phyloP scores from a whole-genome alignment of 2,888 invertebrate genomes.

The Epirrhoe alternata region DNA sequence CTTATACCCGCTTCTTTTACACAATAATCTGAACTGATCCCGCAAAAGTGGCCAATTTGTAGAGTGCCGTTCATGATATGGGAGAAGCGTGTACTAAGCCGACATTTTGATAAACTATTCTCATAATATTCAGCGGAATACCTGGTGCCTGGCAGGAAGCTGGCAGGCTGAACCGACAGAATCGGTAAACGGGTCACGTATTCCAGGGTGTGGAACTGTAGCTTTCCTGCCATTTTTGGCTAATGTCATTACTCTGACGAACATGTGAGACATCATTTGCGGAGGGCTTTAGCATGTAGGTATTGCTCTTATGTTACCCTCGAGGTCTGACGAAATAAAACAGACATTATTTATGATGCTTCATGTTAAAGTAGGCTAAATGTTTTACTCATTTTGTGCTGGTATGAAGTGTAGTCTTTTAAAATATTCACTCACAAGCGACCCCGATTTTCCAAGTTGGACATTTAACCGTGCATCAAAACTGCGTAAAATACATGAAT shows the following conservation, averaged over 20 bases:
- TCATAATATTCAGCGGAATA: conserved; percentile 63
- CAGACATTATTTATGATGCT: conserved; percentile 14
- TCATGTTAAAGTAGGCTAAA: conserved; percentile 14
- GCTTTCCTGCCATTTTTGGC: conserved; percentile 70
- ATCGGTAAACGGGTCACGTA: conserved; percentile 63
- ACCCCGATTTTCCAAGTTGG: conserved; percentile 13
- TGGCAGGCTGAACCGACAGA: conserved; percentile 24
- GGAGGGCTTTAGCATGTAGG: conserved; percentile 21
- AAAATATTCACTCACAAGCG: conserved; percentile 21
- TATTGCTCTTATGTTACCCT: conserved; percentile 26
- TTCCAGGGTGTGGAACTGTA: conserved; percentile 58
- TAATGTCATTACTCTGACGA: conserved; percentile 69
- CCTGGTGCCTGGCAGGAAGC: conserved; percentile 37
- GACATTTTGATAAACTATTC: conserved; percentile 74
- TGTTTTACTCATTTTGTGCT: conserved; percentile 9
- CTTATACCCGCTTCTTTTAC: conserved; percentile 50
- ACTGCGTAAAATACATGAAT: not conserved
- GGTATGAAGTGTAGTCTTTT: conserved; percentile 8
- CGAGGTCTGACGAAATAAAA: conserved; percentile 21
- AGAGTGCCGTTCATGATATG: conserved; percentile 61
- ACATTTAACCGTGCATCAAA: conserved; percentile 4
- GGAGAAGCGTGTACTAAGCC: conserved; percentile 56
- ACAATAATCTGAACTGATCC: conserved; percentile 61
- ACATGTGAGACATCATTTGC: conserved; percentile 49
- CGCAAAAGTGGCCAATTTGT: conserved; percentile 70